phyloP scores from a whole-genome alignment of 2,113 vertebrate genomes.

The Silurus meridionalis region DNA sequence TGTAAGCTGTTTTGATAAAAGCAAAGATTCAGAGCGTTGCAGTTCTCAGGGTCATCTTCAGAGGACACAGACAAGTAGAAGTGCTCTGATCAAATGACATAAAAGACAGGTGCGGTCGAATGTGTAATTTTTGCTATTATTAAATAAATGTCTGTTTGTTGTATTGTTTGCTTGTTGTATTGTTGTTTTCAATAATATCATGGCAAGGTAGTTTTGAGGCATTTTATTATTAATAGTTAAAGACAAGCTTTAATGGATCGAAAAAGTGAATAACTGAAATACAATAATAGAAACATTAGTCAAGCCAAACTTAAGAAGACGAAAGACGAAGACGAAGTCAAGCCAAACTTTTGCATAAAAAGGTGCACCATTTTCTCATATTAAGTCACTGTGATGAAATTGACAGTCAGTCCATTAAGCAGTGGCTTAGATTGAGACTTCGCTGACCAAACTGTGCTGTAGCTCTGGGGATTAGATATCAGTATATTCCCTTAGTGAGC shows the following conservation, averaged over 20 bases:
- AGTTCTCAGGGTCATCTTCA: not conserved
- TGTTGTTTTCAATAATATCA: not conserved
- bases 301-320: not conserved
- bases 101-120: not conserved
- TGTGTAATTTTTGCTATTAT: not conserved
- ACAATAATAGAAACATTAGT: not conserved
- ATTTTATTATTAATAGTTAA: not conserved
- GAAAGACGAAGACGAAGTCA: not conserved
- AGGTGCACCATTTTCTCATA: not conserved
- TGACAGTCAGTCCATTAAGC: conserved; percentile 15
- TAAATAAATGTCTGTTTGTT: not conserved
- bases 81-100: not conserved
- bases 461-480: conserved; percentile 48
- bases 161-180: not conserved
- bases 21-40: not conserved
- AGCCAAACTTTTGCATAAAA: not conserved
- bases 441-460: conserved; percentile 44
- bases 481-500: conserved; percentile 53
- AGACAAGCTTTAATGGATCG: not conserved
- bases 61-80: conserved; percentile 7
- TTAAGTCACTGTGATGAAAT: conserved; percentile 6
- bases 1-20: not conserved
- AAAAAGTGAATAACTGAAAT: not conserved
- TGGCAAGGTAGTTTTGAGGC: not conserved
- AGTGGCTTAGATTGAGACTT: conserved; percentile 36